A percentile compares a stretch with the other conserved stretches of the same genome.
Conservation (phyloP, 1,140 invertebrate species). For the Atta cephalotes region DNA sequence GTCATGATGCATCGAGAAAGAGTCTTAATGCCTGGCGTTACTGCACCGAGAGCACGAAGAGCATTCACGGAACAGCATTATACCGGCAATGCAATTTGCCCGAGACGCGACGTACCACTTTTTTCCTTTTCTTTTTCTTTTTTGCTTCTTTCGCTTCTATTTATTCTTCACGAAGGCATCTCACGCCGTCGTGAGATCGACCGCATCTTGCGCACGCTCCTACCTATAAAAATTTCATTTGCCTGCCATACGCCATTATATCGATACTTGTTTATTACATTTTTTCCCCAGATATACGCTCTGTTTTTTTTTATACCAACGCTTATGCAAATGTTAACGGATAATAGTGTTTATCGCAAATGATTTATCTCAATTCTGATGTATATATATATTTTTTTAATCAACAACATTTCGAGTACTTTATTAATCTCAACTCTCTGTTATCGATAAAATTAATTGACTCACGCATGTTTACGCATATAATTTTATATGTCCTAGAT, state of each 20-base stretch:
- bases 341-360: constrained; percentile 17
- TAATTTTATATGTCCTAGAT: constrained; percentile 27
- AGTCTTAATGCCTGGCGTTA: constrained; percentile 30
- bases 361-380: constrained; percentile 13
- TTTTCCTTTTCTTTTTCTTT: neutral
- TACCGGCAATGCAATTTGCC: constrained; percentile 53
- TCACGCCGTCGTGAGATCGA: constrained; percentile 38
- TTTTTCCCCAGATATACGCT: neutral
- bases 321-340: constrained; percentile 3
- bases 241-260: constrained; percentile 36
- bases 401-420: neutral
- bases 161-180: constrained; percentile 49
- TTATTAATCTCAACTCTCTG: constrained; percentile 25
- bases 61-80: constrained; percentile 45
- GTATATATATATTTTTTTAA: neutral
- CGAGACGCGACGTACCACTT: constrained; percentile 41
- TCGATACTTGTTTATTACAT: constrained; percentile 44
- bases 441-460: constrained; percentile 43
- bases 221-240: constrained; percentile 57
- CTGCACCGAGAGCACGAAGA: constrained; percentile 31
- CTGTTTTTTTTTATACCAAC: neutral
- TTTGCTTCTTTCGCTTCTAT: constrained; percentile 44
- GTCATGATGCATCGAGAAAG: constrained; percentile 34
- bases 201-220: constrained; percentile 33
- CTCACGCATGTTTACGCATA: neutral